A percentile compares a stretch with the other conserved stretches of the same genome.
Evolutionary conservation across 2,888 invertebrate genomes (phyloP).

Genomic region (Stenurella melanura): DNA sequence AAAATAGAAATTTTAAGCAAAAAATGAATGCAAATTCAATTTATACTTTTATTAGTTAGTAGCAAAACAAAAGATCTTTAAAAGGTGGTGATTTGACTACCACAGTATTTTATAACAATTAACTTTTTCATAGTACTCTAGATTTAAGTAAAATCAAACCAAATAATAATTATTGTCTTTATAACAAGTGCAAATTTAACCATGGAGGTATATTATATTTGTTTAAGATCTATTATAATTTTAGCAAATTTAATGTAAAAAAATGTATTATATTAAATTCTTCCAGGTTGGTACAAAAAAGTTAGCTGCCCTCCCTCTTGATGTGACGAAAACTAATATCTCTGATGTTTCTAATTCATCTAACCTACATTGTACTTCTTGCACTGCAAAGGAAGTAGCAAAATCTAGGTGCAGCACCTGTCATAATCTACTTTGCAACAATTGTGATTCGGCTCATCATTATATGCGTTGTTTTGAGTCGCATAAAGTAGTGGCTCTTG

Average conservation of each 20-base stretch:
- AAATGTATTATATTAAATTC: slow-evolving; percentile 23
- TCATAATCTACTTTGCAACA: slow-evolving; percentile 93
- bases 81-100: not conserved
- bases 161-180: not conserved
- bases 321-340: slow-evolving; percentile 91
- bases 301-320: slow-evolving; percentile 86
- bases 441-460: slow-evolving; percentile 96
- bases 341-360: slow-evolving; percentile 84
- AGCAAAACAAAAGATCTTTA: not conserved
- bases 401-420: slow-evolving; percentile 96
- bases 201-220: not conserved
- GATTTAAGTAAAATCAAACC: not conserved
- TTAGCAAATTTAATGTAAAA: not conserved
- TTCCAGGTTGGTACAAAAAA: slow-evolving; percentile 83
- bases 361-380: slow-evolving; percentile 89
- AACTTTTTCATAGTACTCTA: not conserved
- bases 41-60: not conserved
- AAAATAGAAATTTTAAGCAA: not conserved
- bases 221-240: not conserved
- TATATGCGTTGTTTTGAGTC: slow-evolving; percentile 98
- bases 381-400: slow-evolving; percentile 95
- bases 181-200: not conserved
- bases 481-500: slow-evolving; percentile 92
- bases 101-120: not conserved
- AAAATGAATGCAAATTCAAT: not conserved